phyloP scores from a whole-genome alignment of 2,888 invertebrate species.

The Mamestra brassicae region DNA sequence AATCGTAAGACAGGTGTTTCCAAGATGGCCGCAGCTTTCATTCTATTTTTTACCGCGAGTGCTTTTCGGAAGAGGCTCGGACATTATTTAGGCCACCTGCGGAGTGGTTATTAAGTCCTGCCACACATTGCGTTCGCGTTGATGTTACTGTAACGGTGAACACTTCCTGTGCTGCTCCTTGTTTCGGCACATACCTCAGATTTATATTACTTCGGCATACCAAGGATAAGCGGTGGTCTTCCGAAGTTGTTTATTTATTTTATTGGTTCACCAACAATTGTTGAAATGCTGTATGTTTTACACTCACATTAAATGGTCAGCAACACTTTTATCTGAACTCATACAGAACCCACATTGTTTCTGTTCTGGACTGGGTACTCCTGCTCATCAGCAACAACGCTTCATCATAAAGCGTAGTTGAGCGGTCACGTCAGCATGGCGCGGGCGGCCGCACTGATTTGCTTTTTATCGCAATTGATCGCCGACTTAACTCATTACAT shows the following conservation, averaged over 20 bases:
- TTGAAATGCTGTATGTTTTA: neutral
- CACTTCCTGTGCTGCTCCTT: slow-evolving; percentile 18
- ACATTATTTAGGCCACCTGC: slow-evolving; percentile 43
- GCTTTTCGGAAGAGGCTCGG: slow-evolving; percentile 10
- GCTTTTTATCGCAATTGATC: slow-evolving; percentile 37
- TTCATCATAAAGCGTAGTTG: neutral
- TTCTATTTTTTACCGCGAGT: slow-evolving; percentile 31
- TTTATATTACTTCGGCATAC: neutral
- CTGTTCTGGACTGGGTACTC: neutral
- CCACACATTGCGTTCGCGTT: slow-evolving; percentile 36
- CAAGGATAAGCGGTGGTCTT: neutral
- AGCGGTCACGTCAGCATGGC: slow-evolving; percentile 34
- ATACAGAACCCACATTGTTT: slow-evolving; percentile 1
- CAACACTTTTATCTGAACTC: neutral
- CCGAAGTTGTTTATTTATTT: too few species aligned
- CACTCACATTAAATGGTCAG: too few species aligned
- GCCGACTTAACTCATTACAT: slow-evolving; percentile 10
- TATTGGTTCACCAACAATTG: too few species aligned
- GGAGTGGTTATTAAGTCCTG: slow-evolving; percentile 12
- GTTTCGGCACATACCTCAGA: neutral
- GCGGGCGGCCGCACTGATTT: slow-evolving; percentile 32
- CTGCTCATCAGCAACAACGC: neutral
- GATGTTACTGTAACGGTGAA: slow-evolving; percentile 4
- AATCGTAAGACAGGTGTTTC: neutral
- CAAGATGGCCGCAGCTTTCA: neutral